These are phyloP conservation scores for Caenorhabditis drosophilae DNA, from an alignment of 2,888 invertebrate genomes.

Conservation along the genomic window DNA sequence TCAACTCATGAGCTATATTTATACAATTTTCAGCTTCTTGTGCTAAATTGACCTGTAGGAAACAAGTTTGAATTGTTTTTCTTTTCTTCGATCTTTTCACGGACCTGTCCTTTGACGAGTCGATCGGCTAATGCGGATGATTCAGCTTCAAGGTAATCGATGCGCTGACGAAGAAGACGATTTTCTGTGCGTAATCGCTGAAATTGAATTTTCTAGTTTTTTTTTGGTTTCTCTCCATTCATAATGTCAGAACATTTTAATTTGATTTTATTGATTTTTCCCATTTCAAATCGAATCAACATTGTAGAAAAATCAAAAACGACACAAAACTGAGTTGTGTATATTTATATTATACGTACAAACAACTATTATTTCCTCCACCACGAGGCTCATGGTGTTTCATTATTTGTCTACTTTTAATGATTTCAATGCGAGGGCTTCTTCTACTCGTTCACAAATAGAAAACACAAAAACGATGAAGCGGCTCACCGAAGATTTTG, in stretches of 20 bases:
- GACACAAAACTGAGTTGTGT: too few species aligned
- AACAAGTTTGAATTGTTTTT: conserved; percentile 6
- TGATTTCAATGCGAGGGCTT: too few species aligned
- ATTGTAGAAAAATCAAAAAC: too few species aligned
- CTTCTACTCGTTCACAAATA: too few species aligned
- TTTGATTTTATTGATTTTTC: too few species aligned
- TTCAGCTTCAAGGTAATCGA: conserved; percentile 87
- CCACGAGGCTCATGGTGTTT: too few species aligned
- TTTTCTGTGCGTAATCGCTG: conserved; percentile 83
- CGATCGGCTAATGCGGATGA: conserved; percentile 91
- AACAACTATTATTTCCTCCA: too few species aligned
- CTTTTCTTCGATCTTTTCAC: conserved; percentile 3
- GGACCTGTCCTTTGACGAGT: conserved; percentile 72
- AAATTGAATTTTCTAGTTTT: conserved; percentile 41
- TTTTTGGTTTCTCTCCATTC: background rate
- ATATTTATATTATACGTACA: too few species aligned
- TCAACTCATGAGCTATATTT: conserved; percentile 80
- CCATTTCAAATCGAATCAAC: too few species aligned
- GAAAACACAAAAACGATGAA: too few species aligned
- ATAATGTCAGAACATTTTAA: background rate
- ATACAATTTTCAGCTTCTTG: conserved; percentile 72
- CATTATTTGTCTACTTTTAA: too few species aligned
- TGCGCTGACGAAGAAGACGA: conserved; percentile 88
- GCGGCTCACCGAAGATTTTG: too few species aligned
- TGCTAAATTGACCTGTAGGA: conserved; percentile 70